Evolutionary conservation across 2,797 vertebrate species (phyloP).

Genomic region (Phoxinus dragarum): DNA sequence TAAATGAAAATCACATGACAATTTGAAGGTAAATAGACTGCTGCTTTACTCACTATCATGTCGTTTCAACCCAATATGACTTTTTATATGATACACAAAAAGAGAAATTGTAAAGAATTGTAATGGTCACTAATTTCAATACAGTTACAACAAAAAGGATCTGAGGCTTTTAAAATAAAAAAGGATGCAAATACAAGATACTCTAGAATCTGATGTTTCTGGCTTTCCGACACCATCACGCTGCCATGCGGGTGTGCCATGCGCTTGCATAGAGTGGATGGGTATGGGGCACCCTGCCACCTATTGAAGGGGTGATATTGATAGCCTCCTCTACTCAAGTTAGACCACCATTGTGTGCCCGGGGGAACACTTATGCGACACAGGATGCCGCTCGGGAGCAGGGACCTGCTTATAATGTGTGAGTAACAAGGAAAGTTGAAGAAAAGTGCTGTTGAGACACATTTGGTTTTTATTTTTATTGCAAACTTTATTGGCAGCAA

Average conservation of each 20-base stretch:
- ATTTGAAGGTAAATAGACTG: not conserved
- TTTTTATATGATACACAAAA: not conserved
- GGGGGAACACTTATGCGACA: no score
- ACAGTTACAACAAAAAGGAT: not conserved
- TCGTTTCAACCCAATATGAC: not conserved
- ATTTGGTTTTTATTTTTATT: not conserved
- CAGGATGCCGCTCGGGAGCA: no score
- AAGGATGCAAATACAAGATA: not conserved
- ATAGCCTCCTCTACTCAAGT: no score
- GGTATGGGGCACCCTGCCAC: no score
- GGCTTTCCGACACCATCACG: no score
- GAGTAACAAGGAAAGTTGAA: no score
- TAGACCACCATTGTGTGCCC: no score
- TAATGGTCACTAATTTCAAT: not conserved
- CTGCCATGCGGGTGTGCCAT: no score
- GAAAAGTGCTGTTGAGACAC: not conserved
- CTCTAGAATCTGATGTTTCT: no score
- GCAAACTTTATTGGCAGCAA: not conserved
- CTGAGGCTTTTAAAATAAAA: not conserved
- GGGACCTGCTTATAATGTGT: no score
- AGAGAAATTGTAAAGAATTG: not conserved
- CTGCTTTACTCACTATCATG: not conserved
- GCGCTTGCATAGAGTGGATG: no score
- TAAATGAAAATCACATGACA: not conserved
- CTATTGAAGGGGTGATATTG: no score